These are phyloP conservation scores for Ptychobarbus kaznakovi DNA, from an alignment of 2,797 vertebrate species.

Conservation along the genomic window DNA sequence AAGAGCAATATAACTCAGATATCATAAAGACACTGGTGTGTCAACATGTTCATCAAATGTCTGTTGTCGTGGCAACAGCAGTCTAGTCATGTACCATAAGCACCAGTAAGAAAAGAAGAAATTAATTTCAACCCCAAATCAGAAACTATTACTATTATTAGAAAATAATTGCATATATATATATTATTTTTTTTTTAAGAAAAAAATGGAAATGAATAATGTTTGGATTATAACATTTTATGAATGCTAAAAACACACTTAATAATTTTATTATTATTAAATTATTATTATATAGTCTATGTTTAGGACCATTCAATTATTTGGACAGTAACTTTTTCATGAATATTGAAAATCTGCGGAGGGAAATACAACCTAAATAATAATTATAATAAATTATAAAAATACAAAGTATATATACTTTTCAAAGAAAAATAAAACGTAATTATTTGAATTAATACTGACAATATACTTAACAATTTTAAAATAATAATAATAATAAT, in stretches of 20 bases:
- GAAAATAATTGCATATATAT: too few relatives aligned
- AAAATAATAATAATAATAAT: neutral
- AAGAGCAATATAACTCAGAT: slow-evolving; percentile 3
- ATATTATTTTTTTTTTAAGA: too few relatives aligned
- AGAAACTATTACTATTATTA: neutral
- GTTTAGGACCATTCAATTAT: neutral
- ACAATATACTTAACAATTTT: neutral
- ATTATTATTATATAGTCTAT: neutral
- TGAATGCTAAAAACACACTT: neutral
- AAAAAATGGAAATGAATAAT: neutral
- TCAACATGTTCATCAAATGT: neutral
- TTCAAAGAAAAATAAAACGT: neutral
- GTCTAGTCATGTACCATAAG: neutral
- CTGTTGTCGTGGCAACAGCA: neutral
- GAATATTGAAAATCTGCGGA: neutral
- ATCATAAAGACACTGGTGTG: neutral
- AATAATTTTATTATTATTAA: neutral
- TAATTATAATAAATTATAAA: too few relatives aligned
- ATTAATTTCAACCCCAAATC: neutral
- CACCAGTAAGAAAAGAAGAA: neutral
- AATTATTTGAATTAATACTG: neutral
- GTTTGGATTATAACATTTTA: neutral
- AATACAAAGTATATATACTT: too few relatives aligned
- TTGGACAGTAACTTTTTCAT: neutral
- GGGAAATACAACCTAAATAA: neutral